Base-by-base conservation (phyloP, 23 tunicate species). In the Botrylloides violaceus region DNA sequence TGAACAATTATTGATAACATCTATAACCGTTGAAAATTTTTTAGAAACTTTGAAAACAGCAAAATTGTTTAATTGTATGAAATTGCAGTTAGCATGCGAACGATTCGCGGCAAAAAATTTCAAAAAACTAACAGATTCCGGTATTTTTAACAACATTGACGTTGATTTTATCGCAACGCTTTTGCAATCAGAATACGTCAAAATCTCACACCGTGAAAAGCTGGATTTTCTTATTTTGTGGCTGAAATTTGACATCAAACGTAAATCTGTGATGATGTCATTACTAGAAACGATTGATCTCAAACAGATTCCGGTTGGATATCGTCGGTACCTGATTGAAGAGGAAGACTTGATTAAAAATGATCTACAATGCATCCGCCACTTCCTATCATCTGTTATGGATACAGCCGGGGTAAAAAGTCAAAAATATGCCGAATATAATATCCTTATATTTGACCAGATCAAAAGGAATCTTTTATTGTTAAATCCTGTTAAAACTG, bases 271-370 rank as follows among this genome's bases (percentile, higher is more conserved):
- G 3, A 9, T 58, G 12, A 58, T 4, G 23, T 58, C 4, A 4
- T 58, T 58, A 29, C 4, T 58, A 4, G 5, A 3, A 9, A 23
- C 26, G 62, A 58, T 5, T 9, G 5, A 58, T 5, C 9, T 9
- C 3, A 4, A 5, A 4, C 3, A 58, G 18, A 12, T 47, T 12
- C 26, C 62, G 23, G 29, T 58, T 58, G 62, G 62, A 58, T 58
- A 58, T 58, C 62, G 62, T 4, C 23, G 62, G 26, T 9, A 58
- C 26, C 62, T 58, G 4, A 58, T 58, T 58, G 62, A 58, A 58
- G 26, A 9, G 23, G 62, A 58, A 58, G 9, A 5, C 5, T 4
- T 58, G 12, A 58, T 58, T 23, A 5, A 9, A 58, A 9, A 58
- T 23, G 26, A 58, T 9, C 5, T 4, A 58, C 4, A 58, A 23